phyloP scores from a whole-genome alignment of 2,797 vertebrate species.

The Muscicapa comitata region DNA sequence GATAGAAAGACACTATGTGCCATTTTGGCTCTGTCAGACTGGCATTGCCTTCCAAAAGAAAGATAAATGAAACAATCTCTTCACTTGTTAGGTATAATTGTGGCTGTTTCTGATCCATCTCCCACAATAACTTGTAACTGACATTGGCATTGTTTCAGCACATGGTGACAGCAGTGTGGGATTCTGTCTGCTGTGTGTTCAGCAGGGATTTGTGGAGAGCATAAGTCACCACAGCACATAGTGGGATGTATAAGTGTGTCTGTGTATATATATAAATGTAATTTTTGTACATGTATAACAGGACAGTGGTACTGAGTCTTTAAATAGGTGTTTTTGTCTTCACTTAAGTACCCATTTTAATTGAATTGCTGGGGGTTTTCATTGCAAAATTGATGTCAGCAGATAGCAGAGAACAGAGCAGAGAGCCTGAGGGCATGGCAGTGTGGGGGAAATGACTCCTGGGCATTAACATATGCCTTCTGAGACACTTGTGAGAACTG shows the following conservation, averaged over 20 bases:
- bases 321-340: background rate
- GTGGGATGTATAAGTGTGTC: background rate
- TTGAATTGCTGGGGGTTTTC: background rate
- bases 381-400: background rate
- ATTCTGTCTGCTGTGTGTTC: background rate
- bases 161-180: background rate
- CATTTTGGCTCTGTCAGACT: background rate
- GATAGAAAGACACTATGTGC: accelerated
- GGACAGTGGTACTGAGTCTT: background rate
- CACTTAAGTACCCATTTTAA: background rate
- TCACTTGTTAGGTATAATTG: background rate
- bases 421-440: background rate
- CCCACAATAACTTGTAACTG: background rate
- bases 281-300: background rate
- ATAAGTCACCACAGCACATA: background rate
- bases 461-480: background rate
- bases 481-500: background rate
- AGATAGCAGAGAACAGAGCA: background rate
- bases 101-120: background rate
- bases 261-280: background rate
- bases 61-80: background rate
- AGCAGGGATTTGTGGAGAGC: background rate
- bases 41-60: background rate
- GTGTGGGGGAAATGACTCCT: background rate
- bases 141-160: background rate